Evolutionary conservation across 2,113 vertebrate genomes (phyloP).

Genomic region (Tetrax tetrax): DNA sequence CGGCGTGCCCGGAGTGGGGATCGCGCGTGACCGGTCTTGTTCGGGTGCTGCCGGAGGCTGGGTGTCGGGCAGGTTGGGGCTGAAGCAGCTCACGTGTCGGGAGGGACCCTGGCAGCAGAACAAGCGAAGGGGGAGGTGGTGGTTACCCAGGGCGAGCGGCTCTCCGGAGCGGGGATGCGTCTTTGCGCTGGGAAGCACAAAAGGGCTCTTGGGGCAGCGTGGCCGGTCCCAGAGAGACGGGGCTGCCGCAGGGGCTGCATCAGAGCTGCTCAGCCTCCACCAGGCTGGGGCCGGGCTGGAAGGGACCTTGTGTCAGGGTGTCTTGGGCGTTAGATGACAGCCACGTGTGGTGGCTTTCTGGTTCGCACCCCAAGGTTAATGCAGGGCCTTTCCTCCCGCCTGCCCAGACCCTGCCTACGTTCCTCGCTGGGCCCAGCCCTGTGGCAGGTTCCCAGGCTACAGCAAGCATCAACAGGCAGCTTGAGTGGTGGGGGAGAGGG

Average conservation of each 20-base stretch:
- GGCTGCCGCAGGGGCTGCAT: neutral
- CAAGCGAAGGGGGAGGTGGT: neutral
- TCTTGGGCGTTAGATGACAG: neutral
- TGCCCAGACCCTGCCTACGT: neutral
- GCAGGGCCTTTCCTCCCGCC: neutral
- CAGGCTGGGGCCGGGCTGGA: neutral
- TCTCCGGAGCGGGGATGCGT: neutral
- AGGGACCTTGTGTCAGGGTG: too few relatives aligned
- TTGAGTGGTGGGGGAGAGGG: neutral
- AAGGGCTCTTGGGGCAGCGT: fast-evolving
- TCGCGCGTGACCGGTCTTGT: fast-evolving
- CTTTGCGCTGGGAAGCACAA: neutral
- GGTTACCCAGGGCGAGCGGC: neutral
- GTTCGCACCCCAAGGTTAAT: neutral
- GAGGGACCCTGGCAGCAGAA: neutral
- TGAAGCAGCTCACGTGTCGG: neutral
- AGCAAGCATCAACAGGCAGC: neutral
- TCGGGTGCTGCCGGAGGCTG: neutral
- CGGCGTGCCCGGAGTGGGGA: fast-evolving
- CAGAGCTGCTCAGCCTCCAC: neutral
- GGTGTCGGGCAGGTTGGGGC: neutral
- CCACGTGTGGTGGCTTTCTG: neutral
- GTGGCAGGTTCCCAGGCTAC: neutral
- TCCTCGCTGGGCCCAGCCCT: neutral
- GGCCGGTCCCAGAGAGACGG: neutral